Evolutionary conservation across 2,888 invertebrate genomes (phyloP).

Genomic region (Yponomeuta malinellus): DNA sequence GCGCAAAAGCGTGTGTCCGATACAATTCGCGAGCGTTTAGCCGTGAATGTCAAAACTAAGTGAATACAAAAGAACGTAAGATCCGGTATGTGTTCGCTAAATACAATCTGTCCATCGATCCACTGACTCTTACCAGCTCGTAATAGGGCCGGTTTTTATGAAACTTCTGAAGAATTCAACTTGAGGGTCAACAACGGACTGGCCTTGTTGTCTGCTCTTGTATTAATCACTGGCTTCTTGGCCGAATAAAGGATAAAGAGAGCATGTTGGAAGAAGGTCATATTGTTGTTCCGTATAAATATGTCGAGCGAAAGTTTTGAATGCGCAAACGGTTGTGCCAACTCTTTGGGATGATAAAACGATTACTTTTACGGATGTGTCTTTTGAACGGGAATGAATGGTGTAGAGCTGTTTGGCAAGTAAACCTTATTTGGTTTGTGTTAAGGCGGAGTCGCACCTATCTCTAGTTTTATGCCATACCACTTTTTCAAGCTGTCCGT

Average conservation of each 20-base stretch:
- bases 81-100: slow-evolving; percentile 1
- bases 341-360: not conserved
- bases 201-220: slow-evolving; percentile 30
- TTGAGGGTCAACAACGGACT: slow-evolving; percentile 23
- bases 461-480: not conserved
- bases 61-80: slow-evolving; percentile 9
- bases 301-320: slow-evolving; percentile 31
- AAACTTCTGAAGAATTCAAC: not conserved
- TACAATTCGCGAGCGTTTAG: slow-evolving; percentile 14
- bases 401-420: not conserved
- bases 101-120: not conserved
- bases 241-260: slow-evolving; percentile 28
- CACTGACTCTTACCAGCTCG: not conserved
- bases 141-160: not conserved
- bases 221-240: slow-evolving; percentile 14
- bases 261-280: slow-evolving; percentile 30
- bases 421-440: not conserved
- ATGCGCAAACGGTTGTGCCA: slow-evolving; percentile 3
- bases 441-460: not conserved
- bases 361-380: slow-evolving; percentile 5
- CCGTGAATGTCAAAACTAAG: slow-evolving; percentile 11
- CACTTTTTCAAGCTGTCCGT: not conserved
- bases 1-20: slow-evolving; percentile 25
- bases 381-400: not conserved
- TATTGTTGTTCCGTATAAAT: slow-evolving; percentile 22